phyloP scores from a whole-genome alignment of 2,888 invertebrate species.

The Machimus rusticus region DNA sequence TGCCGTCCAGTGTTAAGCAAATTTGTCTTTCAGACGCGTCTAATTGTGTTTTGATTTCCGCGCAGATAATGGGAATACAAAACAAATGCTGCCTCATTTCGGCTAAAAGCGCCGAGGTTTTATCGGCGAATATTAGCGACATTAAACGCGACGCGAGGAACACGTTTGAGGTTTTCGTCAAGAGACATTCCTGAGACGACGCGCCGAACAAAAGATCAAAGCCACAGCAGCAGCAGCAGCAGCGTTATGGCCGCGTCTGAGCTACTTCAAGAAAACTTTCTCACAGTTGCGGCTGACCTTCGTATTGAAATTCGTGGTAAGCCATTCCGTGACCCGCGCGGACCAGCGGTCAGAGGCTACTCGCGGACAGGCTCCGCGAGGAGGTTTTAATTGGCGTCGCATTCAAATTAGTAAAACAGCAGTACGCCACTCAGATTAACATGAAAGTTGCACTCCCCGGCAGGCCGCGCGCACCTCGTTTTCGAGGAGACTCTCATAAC shows the following conservation, averaged over 20 bases:
- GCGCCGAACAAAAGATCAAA: not conserved
- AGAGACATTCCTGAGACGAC: not conserved
- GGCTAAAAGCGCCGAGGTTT: not conserved
- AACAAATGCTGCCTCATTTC: not conserved
- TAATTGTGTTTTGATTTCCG: not conserved
- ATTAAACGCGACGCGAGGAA: not conserved
- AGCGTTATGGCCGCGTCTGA: not conserved
- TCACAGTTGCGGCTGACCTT: not conserved
- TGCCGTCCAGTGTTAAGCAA: not conserved
- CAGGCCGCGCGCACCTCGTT: not conserved
- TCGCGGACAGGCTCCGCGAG: not conserved
- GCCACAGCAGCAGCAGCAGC: not conserved
- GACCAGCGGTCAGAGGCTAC: not conserved
- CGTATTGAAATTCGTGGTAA: not conserved
- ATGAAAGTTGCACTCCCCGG: not conserved
- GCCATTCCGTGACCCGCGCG: not conserved
- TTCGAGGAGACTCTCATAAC: not conserved
- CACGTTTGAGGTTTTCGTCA: not conserved
- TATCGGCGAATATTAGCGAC: not conserved
- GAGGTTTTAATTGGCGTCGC: slow-evolving; percentile 6
- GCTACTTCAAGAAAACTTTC: not conserved
- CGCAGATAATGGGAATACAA: not conserved
- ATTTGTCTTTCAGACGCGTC: not conserved
- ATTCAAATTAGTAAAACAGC: slow-evolving; percentile 21
- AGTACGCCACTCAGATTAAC: not conserved